These are phyloP conservation scores for Antitype chi DNA, from an alignment of 2,888 invertebrate species.

Conservation along the genomic window DNA sequence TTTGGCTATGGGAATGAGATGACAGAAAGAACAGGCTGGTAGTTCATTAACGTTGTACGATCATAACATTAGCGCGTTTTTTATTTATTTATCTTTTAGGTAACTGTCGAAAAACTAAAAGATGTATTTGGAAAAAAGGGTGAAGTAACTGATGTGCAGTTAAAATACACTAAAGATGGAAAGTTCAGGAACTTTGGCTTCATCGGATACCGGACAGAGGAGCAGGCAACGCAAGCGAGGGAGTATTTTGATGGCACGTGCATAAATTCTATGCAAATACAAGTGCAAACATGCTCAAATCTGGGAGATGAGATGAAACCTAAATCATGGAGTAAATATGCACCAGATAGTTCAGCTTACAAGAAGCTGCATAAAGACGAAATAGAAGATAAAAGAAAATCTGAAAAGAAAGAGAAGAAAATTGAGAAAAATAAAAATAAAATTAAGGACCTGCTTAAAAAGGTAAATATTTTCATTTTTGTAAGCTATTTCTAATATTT, in stretches of 20 bases:
- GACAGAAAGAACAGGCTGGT: background rate
- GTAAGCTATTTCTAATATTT: background rate
- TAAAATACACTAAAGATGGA: constrained; percentile 98
- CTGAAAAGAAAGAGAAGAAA: constrained; percentile 78
- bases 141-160: constrained; percentile 97
- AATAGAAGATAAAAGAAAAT: constrained; percentile 79
- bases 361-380: constrained; percentile 88
- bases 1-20: background rate
- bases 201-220: constrained; percentile 96
- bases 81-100: constrained; percentile 88
- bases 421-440: constrained; percentile 87
- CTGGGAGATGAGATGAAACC: constrained; percentile 94
- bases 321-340: constrained; percentile 98
- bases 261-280: constrained; percentile 95
- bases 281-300: constrained; percentile 93
- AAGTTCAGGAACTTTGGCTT: constrained; percentile 98
- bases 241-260: constrained; percentile 96
- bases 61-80: background rate
- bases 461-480: constrained; percentile 81
- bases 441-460: constrained; percentile 92
- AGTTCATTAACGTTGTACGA: background rate
- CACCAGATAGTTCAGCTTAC: constrained; percentile 93
- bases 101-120: constrained; percentile 94
- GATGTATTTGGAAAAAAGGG: constrained; percentile 95
- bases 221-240: constrained; percentile 94